Conservation (phyloP, 2,113 vertebrate species). For the Pelobates fuscus region DNA sequence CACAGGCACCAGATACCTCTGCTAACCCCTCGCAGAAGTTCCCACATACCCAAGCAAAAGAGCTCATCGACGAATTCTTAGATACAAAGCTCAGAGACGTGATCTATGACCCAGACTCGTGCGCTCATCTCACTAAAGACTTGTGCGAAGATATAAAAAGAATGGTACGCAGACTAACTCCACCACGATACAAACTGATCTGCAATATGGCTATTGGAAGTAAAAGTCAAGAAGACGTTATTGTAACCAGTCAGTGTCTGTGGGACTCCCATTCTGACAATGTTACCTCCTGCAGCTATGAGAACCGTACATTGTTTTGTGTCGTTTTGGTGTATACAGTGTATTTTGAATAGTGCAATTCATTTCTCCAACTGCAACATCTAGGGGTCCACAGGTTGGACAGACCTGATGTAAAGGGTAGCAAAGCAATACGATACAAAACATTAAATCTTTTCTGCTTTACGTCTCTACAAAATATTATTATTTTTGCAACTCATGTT, state of each 20-base stretch:
- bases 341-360: slow-evolving; percentile 49
- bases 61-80: slow-evolving; percentile 53
- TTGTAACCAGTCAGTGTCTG: slow-evolving; percentile 52
- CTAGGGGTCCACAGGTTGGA: too few species aligned
- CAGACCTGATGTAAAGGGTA: too few species aligned
- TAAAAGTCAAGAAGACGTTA: slow-evolving; percentile 31
- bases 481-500: too few species aligned
- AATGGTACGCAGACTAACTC: slow-evolving; percentile 37
- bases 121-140: slow-evolving; percentile 16
- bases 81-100: slow-evolving; percentile 16
- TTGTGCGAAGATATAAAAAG: slow-evolving; percentile 27
- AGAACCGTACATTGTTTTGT: slow-evolving; percentile 50
- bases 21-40: slow-evolving; percentile 38
- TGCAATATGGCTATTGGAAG: slow-evolving; percentile 39
- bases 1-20: slow-evolving; percentile 32
- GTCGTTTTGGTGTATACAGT: slow-evolving; percentile 6
- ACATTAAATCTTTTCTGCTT: too few species aligned
- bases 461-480: too few species aligned
- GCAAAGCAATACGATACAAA: too few species aligned
- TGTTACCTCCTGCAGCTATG: slow-evolving; percentile 13
- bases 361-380: not conserved
- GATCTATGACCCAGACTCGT: slow-evolving; percentile 26
- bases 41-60: not conserved
- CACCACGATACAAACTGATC: slow-evolving; percentile 33
- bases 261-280: slow-evolving; percentile 49